Base-by-base conservation (phyloP, 2,113 vertebrate genomes). In the Speoplatyrhinus poulsoni region DNA sequence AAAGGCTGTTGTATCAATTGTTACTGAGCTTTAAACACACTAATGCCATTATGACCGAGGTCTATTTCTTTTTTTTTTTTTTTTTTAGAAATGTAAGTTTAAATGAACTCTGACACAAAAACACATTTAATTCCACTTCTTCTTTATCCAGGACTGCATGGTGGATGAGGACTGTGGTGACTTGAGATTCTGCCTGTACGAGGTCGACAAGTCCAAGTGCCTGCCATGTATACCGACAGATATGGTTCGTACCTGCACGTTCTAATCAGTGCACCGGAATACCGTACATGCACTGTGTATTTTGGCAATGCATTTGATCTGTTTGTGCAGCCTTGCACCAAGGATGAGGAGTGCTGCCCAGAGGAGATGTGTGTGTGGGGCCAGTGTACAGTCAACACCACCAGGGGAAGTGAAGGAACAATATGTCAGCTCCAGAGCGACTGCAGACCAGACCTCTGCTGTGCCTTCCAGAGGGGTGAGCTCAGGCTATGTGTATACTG, bases 401-500 rank as follows among this genome's bases (percentile, higher is more conserved):
- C 85, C 53, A 86, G 19, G 66, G 97, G 96, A 19, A 72, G 92
- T 11, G 94, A 93, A 0, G 96, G 97, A 56, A 96, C 94, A 16
- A 98, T 99, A 85, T 99, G 97, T 66, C 95, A 98, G 87, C 93
- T 67, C 80, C 96, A 98, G 85, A 93, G 89, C 0, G 95, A 98
- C 88, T 98, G 96, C 89, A 92, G 83, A 66, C 67, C 87, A 0
- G 90, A 92, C 1, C 93, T 91, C 13, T 99, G 97, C 90, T 98
- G 97, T 55, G 95, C 96, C 63, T 95, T 98, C 50, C 95, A 95
- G 72, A 92, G 85, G 93, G 94, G 97, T 98, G 65, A 83, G 60
- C 15, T 6, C 56, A 58, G 9, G 7, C 16, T 11, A 10, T 2
- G 9, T 6, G 12, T 12, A 26, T 33, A 7, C 36, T 41, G 36